Evolutionary conservation across 1,140 invertebrate genomes (phyloP), one percentile per base, ranked within the genome.

Genomic region (Pissodes strobi): DNA sequence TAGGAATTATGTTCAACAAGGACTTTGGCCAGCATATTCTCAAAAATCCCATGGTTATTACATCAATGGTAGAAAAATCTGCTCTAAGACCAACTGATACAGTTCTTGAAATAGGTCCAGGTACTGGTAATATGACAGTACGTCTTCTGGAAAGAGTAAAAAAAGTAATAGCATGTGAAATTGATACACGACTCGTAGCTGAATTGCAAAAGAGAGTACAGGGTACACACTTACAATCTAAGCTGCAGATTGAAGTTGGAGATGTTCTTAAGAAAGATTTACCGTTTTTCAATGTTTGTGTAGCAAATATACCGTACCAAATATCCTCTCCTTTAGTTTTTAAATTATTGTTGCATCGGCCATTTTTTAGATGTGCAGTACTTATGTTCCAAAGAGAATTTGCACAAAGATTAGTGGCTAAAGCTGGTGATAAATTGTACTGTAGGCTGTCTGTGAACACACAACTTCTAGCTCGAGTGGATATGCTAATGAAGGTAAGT

Each of bases 301-400:
- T 99, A 17, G 95, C 98, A n/a, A 99, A 99, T 83, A 87, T 99
- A 19, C 97, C 97, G 0, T 99, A 99, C 79, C 95, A 97, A 85
- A 99, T 99, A 70, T 99, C 97, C 69, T 99, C 97, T 1, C 97
- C 97, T 1, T 86, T 99, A 72, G 91, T 99, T 1, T 99, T 99
- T 74, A 99, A 99, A 81, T 79, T 99, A 39, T 82, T 99, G 10
- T 81, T 97, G n/a, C 97, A 99, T 76, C 85, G 91, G 12, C 87
- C 87, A 39, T 85, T 88, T 68, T 93, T 90, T 75, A 88, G 97
- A 70, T 99, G 94, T 85, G 97, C 98, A 15, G 87, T 99, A 2
- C 81, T 99, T 1, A 99, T 99, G 97, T 98, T 99, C 77, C 98
- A 99, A 83, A 85, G 92, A 78, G 98, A 99, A 84, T 99, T 99